A percentile compares a stretch with the other conserved stretches of the same genome.
Conservation (phyloP, 2,888 invertebrate species). For the Bimastos eiseni region DNA sequence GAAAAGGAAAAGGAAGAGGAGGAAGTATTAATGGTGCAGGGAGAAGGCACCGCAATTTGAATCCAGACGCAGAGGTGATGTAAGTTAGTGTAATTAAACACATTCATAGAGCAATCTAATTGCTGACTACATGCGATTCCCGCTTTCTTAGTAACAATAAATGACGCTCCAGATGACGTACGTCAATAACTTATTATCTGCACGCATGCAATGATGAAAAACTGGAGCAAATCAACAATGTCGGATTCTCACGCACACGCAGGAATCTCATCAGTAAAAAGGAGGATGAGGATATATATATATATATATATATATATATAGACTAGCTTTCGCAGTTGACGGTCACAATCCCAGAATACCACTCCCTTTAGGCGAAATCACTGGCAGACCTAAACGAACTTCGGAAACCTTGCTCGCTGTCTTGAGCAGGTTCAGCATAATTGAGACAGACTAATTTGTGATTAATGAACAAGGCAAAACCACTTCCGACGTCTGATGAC, state of each 20-base stretch:
- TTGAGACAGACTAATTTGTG: neutral
- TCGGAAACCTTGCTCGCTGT: neutral
- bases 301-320: neutral
- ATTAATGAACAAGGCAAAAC: neutral
- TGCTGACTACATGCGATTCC: neutral
- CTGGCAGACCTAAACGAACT: neutral
- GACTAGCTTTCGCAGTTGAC: neutral
- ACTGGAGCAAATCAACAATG: neutral
- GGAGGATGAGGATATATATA: too few relatives aligned
- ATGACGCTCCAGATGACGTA: neutral
- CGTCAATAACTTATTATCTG: neutral
- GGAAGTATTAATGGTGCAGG: neutral
- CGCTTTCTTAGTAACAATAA: neutral
- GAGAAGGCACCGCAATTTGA: neutral
- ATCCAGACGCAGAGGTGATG: neutral
- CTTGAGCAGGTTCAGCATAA: neutral
- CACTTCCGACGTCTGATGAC: neutral
- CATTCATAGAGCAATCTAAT: neutral
- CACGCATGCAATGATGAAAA: neutral
- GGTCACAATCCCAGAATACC: neutral
- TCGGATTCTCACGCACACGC: neutral
- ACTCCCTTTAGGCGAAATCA: neutral
- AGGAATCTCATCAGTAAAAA: neutral
- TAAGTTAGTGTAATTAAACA: neutral
- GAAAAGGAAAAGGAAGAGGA: constrained; percentile 17